phyloP scores from a whole-genome alignment of 1,140 invertebrate genomes.

The Zaprionus tsacasi region DNA sequence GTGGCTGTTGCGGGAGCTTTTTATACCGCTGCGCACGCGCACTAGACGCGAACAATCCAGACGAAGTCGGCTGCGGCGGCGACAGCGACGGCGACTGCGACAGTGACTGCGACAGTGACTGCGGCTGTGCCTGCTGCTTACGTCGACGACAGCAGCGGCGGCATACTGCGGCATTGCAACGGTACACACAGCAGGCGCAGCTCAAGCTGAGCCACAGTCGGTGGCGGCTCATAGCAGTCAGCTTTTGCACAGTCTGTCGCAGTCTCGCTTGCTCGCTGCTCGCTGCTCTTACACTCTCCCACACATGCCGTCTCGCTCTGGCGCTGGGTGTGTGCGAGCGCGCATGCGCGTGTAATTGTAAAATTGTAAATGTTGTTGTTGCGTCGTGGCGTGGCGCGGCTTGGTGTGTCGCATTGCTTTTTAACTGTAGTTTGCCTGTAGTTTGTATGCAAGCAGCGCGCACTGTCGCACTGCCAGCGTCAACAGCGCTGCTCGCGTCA shows the following conservation, averaged over 20 bases:
- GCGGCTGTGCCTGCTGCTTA: not conserved
- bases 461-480: slow-evolving; percentile 27
- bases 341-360: slow-evolving; percentile 36
- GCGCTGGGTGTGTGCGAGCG: slow-evolving; percentile 7
- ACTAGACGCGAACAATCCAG: slow-evolving; percentile 72
- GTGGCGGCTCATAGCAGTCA: slow-evolving; percentile 41
- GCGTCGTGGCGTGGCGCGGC: slow-evolving; percentile 2
- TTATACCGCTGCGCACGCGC: slow-evolving; percentile 84
- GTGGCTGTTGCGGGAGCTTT: slow-evolving; percentile 82
- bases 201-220: not conserved
- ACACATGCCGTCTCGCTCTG: slow-evolving; percentile 11
- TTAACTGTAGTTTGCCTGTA: slow-evolving; percentile 53
- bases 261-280: slow-evolving; percentile 23
- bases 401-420: not conserved
- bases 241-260: slow-evolving; percentile 38
- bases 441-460: slow-evolving; percentile 69
- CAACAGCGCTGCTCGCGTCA: slow-evolving; percentile 32
- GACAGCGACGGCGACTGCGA: slow-evolving; percentile 5
- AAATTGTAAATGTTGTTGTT: slow-evolving; percentile 20
- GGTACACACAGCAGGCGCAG: slow-evolving; percentile 39
- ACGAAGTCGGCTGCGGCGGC: slow-evolving; percentile 15
- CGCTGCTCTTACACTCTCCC: slow-evolving; percentile 16
- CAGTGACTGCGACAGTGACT: slow-evolving; percentile 7
- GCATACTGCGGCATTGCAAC: slow-evolving; percentile 51
- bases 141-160: slow-evolving; percentile 31